Evolutionary conservation across 2,888 invertebrate genomes (phyloP), one percentile per base, ranked within the genome.

Genomic region (Brachylomia viminalis): DNA sequence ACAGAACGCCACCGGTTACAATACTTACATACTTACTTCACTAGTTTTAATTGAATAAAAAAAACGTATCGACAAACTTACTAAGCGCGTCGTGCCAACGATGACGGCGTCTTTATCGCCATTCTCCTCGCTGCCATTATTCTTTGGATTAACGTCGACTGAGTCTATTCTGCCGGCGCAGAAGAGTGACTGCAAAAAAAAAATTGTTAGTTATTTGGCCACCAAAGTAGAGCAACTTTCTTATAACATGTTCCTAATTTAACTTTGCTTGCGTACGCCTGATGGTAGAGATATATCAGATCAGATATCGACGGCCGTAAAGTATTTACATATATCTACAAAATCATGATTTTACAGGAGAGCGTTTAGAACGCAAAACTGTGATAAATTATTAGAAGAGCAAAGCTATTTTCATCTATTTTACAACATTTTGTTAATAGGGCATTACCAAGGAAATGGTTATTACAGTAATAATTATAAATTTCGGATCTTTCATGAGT

Each of bases 91-190:
- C 47, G 91, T 91, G 10, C 96, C 96, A 11, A 95, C 87, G 1
- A 93, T 71, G 3, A 94, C 87, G 0, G 77, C 72, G 42, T 95
- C 94, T 58, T 94, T 94, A 4, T 95, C 95, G 0, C 88, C 92
- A 13, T 89, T 91, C 15, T 94, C 93, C 42, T 89, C 91, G 30
- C 15, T 82, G 8, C 74, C 79, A 56, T 84, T 90, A 52, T 74
- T 84, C 47, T 86, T 88, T n/a, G 85, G 47, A 0, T 86, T 68
- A 1, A 86, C 84, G 0, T 95, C 95, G 3, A 88, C 80, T 0
- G 95, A 94, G 8, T 95, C 96, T 71, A 92, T 94, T 86, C 94
- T 93, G 20, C 92, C 92, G 56, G 92, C 91, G 84, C 93, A 92
- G 89, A 95, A 95, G 52, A 94, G 82, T 0, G 93, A 93, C 87